phyloP scores from a whole-genome alignment of 2,888 invertebrate genomes.

The Syrphus vitripennis region DNA sequence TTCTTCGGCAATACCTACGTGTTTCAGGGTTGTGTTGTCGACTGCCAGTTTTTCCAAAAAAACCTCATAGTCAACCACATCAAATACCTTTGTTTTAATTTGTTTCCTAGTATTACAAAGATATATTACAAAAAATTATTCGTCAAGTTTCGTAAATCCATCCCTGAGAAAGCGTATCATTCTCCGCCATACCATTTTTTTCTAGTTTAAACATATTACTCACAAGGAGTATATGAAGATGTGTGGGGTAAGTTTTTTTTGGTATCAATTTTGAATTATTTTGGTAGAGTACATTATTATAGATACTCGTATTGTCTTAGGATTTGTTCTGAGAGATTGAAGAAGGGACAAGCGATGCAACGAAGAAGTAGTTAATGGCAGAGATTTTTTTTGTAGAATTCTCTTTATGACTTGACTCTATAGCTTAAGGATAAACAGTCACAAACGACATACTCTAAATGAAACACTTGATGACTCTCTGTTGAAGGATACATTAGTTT shows the following conservation, averaged over 20 bases:
- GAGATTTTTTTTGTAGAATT: constrained; percentile 57
- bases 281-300: neutral
- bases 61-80: too few species aligned
- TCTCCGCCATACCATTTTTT: too few species aligned
- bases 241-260: neutral
- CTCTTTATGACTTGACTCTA: constrained; percentile 54
- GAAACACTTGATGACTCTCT: constrained; percentile 7
- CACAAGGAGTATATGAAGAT: neutral
- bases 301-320: constrained; percentile 42
- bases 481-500: constrained; percentile 42
- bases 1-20: too few species aligned
- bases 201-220: neutral
- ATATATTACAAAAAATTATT: too few species aligned
- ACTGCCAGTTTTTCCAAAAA: too few species aligned
- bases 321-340: neutral
- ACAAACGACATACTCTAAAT: neutral
- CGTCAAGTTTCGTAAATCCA: neutral
- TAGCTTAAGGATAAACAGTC: constrained; percentile 23
- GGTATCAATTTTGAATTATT: constrained; percentile 14
- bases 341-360: neutral
- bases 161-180: neutral
- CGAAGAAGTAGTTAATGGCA: constrained; percentile 30
- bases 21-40: too few species aligned
- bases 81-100: too few species aligned
- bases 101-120: too few species aligned